phyloP scores from a whole-genome alignment of 2,113 vertebrate genomes.

The Bubo blakistoni region DNA sequence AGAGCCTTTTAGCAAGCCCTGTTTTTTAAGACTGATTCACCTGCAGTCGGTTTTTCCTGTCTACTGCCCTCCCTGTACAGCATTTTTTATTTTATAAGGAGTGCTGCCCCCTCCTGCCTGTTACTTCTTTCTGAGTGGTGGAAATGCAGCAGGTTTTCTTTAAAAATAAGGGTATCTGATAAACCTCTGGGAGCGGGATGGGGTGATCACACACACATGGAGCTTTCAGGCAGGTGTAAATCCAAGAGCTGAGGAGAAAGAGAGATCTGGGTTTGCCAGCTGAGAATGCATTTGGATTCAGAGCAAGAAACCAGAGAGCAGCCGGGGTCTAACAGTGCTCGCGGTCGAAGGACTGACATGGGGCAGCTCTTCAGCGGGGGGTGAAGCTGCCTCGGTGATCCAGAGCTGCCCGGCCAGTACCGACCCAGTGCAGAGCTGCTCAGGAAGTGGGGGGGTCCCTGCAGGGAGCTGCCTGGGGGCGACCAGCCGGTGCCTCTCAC shows the following conservation, averaged over 20 bases:
- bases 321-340: fast-evolving
- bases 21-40: not conserved
- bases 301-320: not conserved
- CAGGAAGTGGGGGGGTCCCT: not conserved
- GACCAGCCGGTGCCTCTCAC: not conserved
- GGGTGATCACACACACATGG: fast-evolving
- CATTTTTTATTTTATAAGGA: not conserved
- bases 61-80: not conserved
- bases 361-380: not conserved
- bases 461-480: not conserved
- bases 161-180: not conserved
- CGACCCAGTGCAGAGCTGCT: not conserved
- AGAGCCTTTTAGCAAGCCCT: not conserved
- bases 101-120: not conserved
- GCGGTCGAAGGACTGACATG: fast-evolving
- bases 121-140: fast-evolving
- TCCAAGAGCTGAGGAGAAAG: not conserved
- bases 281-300: not conserved
- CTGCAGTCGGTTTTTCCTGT: not conserved
- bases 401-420: not conserved
- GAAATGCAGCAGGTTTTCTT: not conserved
- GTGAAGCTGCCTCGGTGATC: not conserved
- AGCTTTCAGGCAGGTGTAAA: not conserved
- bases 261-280: not conserved
- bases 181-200: not conserved